Base-by-base conservation (phyloP, 2,797 vertebrate genomes). In the Limosa lapponica region DNA sequence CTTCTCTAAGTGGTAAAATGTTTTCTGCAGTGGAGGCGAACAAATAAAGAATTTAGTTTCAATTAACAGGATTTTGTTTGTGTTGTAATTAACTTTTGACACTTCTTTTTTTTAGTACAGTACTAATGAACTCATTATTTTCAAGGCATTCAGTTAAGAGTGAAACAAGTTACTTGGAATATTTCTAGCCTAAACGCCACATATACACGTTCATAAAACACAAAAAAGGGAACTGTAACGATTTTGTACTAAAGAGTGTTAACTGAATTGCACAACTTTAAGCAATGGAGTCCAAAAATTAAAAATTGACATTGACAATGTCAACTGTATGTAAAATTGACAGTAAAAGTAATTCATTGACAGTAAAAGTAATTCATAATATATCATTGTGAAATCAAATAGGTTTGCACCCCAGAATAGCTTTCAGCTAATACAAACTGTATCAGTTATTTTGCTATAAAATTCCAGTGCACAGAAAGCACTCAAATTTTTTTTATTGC, bases 111-210 rank as follows among this genome's bases (percentile, higher is more conserved):
- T 74, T n/a, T 7, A 34, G 89, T 39, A 64, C 12, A 28, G 12
- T 55, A 69, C 66, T 91, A 82, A 87, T 62, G 46, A 94, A 94
- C 23, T 92, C 65, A 75, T 88, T 58, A 83, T 91, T 92, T 91
- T 83, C 51, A 19, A 18, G 72, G 36, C n/a, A 87, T 85, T 80
- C 19, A 25, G 23, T 49, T 46, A 70, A 70, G 51, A 87, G 30
- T 54, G 52, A 89, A 96, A 62, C 8, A 85, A 86, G 49, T 61
- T 69, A 79, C 23, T 87, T 65, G 16, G 39, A 90, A 7, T 62
- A 88, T 59, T 93, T 90, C 55, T 72, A 88, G n/a, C 16, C 39
- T 77, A 72, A 87, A 83, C 3, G 82, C 67, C 28, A 77, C 10
- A 78, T 17, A 70, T 1, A n/a, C 2, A 82, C 74, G 19, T 58